Conservation (phyloP, 2,113 vertebrate genomes). For the Perca schrenkii region DNA sequence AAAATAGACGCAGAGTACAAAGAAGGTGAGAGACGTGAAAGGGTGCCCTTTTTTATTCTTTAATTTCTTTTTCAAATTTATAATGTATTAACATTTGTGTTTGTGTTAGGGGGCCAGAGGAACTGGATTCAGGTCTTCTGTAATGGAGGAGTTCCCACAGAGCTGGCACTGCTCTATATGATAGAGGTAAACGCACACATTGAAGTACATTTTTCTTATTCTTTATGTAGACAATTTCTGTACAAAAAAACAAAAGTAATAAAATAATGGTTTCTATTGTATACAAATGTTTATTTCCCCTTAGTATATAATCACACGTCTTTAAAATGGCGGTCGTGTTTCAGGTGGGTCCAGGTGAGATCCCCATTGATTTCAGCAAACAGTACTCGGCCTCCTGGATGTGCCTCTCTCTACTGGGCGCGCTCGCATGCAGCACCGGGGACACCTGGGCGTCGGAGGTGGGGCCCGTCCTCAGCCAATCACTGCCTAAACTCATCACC, state of each 20-base stretch:
- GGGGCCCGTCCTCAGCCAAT: slow-evolving; percentile 89
- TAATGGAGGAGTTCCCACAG: slow-evolving; percentile 94
- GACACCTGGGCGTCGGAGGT: slow-evolving; percentile 98
- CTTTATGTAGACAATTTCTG: no score
- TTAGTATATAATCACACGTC: not conserved
- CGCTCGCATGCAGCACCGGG: slow-evolving; percentile 91
- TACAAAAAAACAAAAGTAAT: no score
- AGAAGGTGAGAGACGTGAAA: slow-evolving; percentile 86
- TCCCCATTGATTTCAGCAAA: slow-evolving; percentile 92
- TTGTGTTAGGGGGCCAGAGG: slow-evolving; percentile 91
- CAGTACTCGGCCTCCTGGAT: slow-evolving; percentile 97
- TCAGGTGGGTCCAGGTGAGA: slow-evolving; percentile 93
- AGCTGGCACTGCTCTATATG: slow-evolving; percentile 96
- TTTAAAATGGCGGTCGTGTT: not conserved
- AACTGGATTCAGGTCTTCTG: slow-evolving; percentile 98
- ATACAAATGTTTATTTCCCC: not conserved
- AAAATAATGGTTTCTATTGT: not conserved
- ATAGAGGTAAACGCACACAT: slow-evolving; percentile 84
- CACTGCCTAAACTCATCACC: slow-evolving; percentile 91
- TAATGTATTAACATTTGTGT: not conserved
- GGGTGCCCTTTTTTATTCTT: no score
- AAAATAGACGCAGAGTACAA: slow-evolving; percentile 94
- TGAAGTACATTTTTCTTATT: no score
- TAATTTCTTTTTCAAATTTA: not conserved
- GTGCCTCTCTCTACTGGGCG: slow-evolving; percentile 94